Evolutionary conservation across 1,140 invertebrate species (phyloP).

Genomic region (Drosophila sulfurigaster): DNA sequence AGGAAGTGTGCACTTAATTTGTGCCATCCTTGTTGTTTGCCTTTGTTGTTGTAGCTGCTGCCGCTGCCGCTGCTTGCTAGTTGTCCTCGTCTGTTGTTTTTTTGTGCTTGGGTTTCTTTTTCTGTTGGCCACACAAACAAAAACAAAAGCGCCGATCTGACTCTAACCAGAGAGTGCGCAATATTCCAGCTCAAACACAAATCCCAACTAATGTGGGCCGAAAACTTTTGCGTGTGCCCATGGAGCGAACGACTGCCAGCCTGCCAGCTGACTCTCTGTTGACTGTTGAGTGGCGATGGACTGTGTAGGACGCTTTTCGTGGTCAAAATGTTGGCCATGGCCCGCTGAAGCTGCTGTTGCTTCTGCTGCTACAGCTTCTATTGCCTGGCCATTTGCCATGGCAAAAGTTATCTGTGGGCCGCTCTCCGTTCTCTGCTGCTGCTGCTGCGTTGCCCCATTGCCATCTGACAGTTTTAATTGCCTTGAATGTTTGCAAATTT

Average conservation of each 20-base stretch:
- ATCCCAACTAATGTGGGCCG: conserved; percentile 81
- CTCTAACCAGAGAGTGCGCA: conserved; percentile 68
- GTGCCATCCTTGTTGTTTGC: conserved; percentile 81
- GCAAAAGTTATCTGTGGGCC: conserved; percentile 73
- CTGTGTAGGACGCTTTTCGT: conserved; percentile 40
- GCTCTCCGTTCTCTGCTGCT: conserved; percentile 24
- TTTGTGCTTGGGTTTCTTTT: conserved; percentile 25
- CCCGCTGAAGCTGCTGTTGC: conserved; percentile 56
- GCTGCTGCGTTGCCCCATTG: conserved; percentile 34
- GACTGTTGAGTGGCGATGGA: conserved; percentile 73
- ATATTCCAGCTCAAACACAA: conserved; percentile 80
- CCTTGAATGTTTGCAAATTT: conserved; percentile 82
- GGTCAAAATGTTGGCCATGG: conserved; percentile 77
- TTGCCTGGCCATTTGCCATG: conserved; percentile 49
- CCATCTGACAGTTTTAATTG: conserved; percentile 79
- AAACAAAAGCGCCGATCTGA: conserved; percentile 70
- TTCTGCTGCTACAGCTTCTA: conserved; percentile 3
- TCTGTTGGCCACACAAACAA: conserved; percentile 51
- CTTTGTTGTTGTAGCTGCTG: conserved; percentile 49
- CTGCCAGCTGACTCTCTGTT: conserved; percentile 74
- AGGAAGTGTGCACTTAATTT: conserved; percentile 83
- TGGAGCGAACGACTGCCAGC: conserved; percentile 25
- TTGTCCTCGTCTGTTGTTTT: conserved; percentile 48
- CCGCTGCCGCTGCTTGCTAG: conserved; percentile 18
- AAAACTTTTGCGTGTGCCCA: conserved; percentile 74